These are phyloP conservation scores for Corythucha ciliata DNA, from an alignment of 2,888 invertebrate genomes.

Conservation along the genomic window DNA sequence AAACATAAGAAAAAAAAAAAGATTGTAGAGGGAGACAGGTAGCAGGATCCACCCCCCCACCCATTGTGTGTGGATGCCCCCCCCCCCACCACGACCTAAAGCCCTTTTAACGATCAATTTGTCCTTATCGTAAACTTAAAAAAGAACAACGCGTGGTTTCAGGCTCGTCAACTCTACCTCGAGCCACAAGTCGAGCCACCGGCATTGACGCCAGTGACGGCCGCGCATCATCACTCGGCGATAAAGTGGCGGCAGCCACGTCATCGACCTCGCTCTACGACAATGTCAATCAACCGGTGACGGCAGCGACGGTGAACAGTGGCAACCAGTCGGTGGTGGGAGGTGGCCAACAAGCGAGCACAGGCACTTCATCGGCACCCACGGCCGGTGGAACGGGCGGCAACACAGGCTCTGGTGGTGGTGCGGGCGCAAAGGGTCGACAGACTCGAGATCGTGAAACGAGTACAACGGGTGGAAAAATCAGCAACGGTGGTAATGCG, in stretches of 20 bases:
- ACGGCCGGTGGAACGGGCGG: constrained; percentile 26
- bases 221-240: constrained; percentile 31
- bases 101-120: no score
- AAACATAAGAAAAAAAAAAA: no score
- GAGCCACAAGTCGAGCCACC: constrained; percentile 61
- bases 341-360: constrained; percentile 38
- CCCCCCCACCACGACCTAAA: no score
- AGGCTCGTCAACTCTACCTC: constrained; percentile 79
- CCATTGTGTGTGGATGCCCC: no score
- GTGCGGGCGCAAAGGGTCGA: constrained; percentile 27
- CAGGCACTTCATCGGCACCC: constrained; percentile 33
- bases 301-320: no score
- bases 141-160: constrained; percentile 29
- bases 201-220: constrained; percentile 46
- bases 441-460: constrained; percentile 37
- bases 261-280: constrained; percentile 82
- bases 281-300: no score
- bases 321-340: constrained; percentile 9
- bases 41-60: no score
- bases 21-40: no score
- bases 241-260: constrained; percentile 64
- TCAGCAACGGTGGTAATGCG: no score
- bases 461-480: constrained; percentile 36
- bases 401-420: constrained; percentile 38
- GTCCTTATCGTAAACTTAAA: no score